Conservation (phyloP, 2,113 vertebrate species). For the Narcine bancroftii region DNA sequence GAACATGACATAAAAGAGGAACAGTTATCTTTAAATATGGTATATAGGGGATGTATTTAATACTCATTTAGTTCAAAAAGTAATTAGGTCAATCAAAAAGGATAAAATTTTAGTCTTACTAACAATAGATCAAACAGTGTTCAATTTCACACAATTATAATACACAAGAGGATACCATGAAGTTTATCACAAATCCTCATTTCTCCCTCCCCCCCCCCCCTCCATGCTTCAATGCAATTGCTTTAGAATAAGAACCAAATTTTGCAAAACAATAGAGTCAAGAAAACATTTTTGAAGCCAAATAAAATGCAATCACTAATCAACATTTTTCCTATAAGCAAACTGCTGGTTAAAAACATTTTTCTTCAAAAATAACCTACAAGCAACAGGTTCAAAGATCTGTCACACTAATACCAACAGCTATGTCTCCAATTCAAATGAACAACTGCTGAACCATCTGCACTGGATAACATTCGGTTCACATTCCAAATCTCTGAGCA, state of each 20-base stretch:
- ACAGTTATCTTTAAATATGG: neutral
- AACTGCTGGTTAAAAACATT: neutral
- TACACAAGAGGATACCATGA: neutral
- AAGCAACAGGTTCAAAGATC: neutral
- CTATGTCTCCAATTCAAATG: neutral
- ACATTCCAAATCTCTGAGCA: conserved; percentile 21
- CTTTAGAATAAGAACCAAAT: neutral
- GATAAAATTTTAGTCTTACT: neutral
- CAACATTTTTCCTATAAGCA: neutral
- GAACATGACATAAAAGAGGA: neutral
- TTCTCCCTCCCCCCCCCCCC: too few relatives aligned
- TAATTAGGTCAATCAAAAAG: neutral
- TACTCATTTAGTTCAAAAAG: neutral
- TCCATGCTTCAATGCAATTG: neutral
- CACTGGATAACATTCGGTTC: neutral
- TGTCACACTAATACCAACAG: neutral
- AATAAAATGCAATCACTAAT: neutral
- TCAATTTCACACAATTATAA: neutral
- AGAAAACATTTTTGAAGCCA: neutral
- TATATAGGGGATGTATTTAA: neutral
- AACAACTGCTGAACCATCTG: conserved; percentile 20
- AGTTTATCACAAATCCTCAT: neutral
- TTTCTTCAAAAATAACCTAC: neutral
- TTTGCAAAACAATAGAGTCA: neutral
- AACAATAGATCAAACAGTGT: neutral